Evolutionary conservation across 2,888 invertebrate genomes (phyloP).

Genomic region (Brachypterus glaber): DNA sequence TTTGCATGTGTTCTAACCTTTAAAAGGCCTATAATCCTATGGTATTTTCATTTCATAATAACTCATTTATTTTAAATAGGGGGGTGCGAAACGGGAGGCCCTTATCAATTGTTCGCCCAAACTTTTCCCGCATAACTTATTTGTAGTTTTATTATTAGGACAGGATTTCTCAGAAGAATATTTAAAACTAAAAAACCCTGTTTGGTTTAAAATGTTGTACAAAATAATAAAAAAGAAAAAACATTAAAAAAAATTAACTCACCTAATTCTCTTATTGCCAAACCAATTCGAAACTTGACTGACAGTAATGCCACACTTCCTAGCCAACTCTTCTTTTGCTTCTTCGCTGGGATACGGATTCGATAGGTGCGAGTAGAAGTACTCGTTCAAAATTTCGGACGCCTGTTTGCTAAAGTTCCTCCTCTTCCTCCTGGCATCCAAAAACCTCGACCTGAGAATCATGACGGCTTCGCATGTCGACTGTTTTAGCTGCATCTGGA

Average conservation of each 20-base stretch:
- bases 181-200: too few species aligned
- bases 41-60: too few species aligned
- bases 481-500: slow-evolving; percentile 98
- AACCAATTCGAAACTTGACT: slow-evolving; percentile 93
- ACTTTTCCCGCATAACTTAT: too few species aligned
- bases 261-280: slow-evolving; percentile 97
- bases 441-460: slow-evolving; percentile 85
- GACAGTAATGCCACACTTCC: slow-evolving; percentile 98
- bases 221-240: too few species aligned
- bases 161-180: too few species aligned
- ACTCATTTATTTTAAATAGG: too few species aligned
- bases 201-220: too few species aligned
- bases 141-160: too few species aligned
- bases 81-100: too few species aligned
- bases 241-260: slow-evolving; percentile 1
- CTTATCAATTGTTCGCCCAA: too few species aligned
- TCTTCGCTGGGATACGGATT: slow-evolving; percentile 99
- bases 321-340: slow-evolving; percentile 97
- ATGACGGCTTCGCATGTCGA: slow-evolving; percentile 99
- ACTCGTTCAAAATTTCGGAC: slow-evolving; percentile 98
- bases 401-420: slow-evolving; percentile 99
- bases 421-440: slow-evolving; percentile 78
- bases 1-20: too few species aligned
- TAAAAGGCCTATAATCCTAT: too few species aligned
- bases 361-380: slow-evolving; percentile 98